Conservation (phyloP, 92 coral and sea anemone genomes). For the Ricordea florida region DNA sequence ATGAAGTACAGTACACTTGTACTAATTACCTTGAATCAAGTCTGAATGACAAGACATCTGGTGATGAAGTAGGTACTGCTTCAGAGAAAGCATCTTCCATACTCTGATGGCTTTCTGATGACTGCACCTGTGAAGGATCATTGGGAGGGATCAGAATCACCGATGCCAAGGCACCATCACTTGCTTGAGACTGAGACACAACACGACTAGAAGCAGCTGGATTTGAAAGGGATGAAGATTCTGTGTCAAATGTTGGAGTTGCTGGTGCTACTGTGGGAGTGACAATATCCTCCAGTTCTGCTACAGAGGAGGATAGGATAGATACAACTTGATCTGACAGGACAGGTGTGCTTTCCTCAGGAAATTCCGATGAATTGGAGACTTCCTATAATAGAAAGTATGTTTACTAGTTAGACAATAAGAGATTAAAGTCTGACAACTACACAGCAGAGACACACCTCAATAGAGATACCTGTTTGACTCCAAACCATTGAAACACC, state of each 20-base stretch:
- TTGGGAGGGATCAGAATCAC: conserved; percentile 28
- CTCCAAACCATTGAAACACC: no score
- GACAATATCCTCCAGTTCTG: conserved; percentile 54
- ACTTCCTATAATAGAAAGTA: not conserved
- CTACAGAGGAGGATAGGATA: not conserved
- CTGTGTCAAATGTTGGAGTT: conserved; percentile 64
- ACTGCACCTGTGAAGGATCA: conserved; percentile 8
- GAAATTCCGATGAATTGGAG: not conserved
- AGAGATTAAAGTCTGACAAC: no score
- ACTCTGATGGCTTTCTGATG: conserved; percentile 9
- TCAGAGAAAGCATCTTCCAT: not conserved
- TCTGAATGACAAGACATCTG: conserved; percentile 4
- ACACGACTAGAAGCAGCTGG: conserved; percentile 11
- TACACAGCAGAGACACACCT: no score
- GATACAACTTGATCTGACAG: not conserved
- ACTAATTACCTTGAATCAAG: conserved; percentile 12
- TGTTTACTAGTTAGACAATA: no score
- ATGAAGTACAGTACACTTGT: no score
- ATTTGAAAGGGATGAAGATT: not conserved
- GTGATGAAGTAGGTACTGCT: not conserved
- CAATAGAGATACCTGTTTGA: no score
- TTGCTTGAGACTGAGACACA: not conserved
- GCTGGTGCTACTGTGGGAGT: conserved; percentile 74
- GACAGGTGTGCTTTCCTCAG: conserved; percentile 20
- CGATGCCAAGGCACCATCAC: not conserved